Evolutionary conservation across 2,888 invertebrate genomes (phyloP), one percentile per base, ranked within the genome.

Genomic region (Zonitis immaculata): DNA sequence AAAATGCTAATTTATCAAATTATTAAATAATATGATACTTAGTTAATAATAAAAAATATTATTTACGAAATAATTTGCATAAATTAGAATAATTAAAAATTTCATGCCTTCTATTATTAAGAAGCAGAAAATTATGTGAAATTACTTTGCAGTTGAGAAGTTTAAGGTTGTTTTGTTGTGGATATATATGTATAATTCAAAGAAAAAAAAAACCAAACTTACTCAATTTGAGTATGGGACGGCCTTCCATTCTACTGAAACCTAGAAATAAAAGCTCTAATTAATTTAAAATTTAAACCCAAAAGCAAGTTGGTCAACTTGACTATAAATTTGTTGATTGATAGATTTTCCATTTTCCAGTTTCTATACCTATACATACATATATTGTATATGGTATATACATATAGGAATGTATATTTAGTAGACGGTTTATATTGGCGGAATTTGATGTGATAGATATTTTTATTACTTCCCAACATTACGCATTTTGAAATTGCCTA

Each of bases 161-260:
- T 39, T 39, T 39, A 39, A 39, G 20, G 39, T 39, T 14, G 16
- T n/a, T 30, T n/a, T n/a, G n/a, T n/a, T n/a, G n/a, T n/a, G n/a
- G n/a, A n/a, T n/a, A n/a, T n/a, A n/a, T n/a, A n/a, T n/a, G n/a
- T n/a, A n/a, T n/a, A n/a, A n/a, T n/a, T n/a, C 26, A 26, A 7
- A 26, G 6, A 26, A 6, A 26, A 20, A 11, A 27, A n/a, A n/a
- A n/a, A n/a, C n/a, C n/a, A n/a, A 20, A 42, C 68, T 70, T 64
- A 71, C 71, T 70, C 59, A 70, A 66, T 61, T 66, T 69, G 55
- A 66, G 66, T 49, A 67, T 67, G 64, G 67, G 65, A 59, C 69
- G 67, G 56, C 65, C 54, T 56, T 66, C 66, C 70, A 70, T 69
- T 47, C 47, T 58, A 18, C 46, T 35, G 32, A 51, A 46, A 58